Evolutionary conservation across 2,888 invertebrate species (phyloP).

Genomic region (Pyrochroa serraticornis): DNA sequence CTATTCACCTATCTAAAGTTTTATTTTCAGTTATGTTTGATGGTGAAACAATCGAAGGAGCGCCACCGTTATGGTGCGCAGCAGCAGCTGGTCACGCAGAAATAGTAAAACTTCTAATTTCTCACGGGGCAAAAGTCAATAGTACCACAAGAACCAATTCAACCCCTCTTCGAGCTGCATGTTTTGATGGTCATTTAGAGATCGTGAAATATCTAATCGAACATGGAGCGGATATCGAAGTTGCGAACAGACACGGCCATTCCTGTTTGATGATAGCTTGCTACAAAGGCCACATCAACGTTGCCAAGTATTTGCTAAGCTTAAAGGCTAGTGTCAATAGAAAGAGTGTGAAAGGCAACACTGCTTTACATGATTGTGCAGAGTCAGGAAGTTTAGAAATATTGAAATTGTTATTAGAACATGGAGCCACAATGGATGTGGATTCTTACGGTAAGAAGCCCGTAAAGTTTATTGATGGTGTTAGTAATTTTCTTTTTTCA

Average conservation of each 20-base stretch:
- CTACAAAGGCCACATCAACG: conserved; percentile 91
- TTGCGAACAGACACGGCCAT: conserved; percentile 94
- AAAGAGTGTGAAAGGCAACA: conserved; percentile 91
- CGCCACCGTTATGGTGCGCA: conserved; percentile 97
- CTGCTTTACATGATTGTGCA: conserved; percentile 97
- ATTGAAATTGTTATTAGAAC: conserved; percentile 82
- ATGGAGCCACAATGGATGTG: conserved; percentile 91
- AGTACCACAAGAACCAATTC: conserved; percentile 94
- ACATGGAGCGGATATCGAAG: conserved; percentile 93
- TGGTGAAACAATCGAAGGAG: conserved; percentile 95
- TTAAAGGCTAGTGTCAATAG: conserved; percentile 91
- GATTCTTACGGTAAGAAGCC: conserved; percentile 81
- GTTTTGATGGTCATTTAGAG: conserved; percentile 95
- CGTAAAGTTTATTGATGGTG: too few species aligned
- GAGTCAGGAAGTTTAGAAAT: conserved; percentile 95
- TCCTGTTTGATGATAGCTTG: conserved; percentile 98
- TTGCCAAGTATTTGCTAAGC: conserved; percentile 86
- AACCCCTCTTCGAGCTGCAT: conserved; percentile 92
- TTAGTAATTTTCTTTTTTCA: conserved; percentile 44
- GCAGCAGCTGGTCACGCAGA: conserved; percentile 93
- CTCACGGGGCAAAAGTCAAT: conserved; percentile 89
- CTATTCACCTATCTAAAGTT: conserved; percentile 12
- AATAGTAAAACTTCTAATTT: conserved; percentile 83
- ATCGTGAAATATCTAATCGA: conserved; percentile 93
- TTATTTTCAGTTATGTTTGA: conserved; percentile 84